A percentile compares a stretch with the other conserved stretches of the same genome.
Evolutionary conservation across 1,140 invertebrate genomes (phyloP).

Genomic region (Pseudobourletiella spinata): DNA sequence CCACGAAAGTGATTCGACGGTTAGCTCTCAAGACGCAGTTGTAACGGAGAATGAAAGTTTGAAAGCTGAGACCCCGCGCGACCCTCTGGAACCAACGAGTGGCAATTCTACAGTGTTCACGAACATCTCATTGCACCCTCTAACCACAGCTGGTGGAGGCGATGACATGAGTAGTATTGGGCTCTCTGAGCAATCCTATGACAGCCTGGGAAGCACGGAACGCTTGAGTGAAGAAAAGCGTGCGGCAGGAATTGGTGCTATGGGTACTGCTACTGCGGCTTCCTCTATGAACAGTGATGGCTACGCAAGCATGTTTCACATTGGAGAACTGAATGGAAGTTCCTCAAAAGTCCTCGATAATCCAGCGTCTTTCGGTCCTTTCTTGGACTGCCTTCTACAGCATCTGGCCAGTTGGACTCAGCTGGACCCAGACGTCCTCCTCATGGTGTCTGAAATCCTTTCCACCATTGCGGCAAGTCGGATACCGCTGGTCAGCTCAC

Average conservation of each 20-base stretch:
- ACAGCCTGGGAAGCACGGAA: not conserved
- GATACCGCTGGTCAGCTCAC: slow-evolving; percentile 24
- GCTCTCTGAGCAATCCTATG: not conserved
- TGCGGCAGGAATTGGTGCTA: not conserved
- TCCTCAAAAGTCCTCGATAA: not conserved
- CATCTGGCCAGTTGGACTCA: slow-evolving; percentile 23
- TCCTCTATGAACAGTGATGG: slow-evolving; percentile 14
- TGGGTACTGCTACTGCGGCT: not conserved
- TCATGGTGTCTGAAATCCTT: slow-evolving; percentile 20
- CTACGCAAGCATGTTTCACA: slow-evolving; percentile 16
- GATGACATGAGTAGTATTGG: slow-evolving; percentile 4
- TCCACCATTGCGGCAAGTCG: slow-evolving; percentile 20
- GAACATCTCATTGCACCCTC: not conserved
- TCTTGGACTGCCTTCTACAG: slow-evolving; percentile 21
- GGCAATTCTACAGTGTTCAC: not conserved
- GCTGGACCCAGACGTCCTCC: slow-evolving; percentile 20
- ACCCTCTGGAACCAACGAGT: not conserved
- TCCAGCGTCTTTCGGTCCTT: slow-evolving; percentile 25
- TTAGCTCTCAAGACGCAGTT: too few species aligned
- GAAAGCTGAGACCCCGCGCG: too few species aligned
- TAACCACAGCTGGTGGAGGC: not conserved
- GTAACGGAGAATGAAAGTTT: too few species aligned
- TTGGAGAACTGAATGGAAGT: too few species aligned
- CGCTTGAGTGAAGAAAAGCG: not conserved
- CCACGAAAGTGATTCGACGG: too few species aligned